These are phyloP conservation scores for Centrocercus urophasianus DNA, from an alignment of 2,113 vertebrate genomes.

Conservation along the genomic window DNA sequence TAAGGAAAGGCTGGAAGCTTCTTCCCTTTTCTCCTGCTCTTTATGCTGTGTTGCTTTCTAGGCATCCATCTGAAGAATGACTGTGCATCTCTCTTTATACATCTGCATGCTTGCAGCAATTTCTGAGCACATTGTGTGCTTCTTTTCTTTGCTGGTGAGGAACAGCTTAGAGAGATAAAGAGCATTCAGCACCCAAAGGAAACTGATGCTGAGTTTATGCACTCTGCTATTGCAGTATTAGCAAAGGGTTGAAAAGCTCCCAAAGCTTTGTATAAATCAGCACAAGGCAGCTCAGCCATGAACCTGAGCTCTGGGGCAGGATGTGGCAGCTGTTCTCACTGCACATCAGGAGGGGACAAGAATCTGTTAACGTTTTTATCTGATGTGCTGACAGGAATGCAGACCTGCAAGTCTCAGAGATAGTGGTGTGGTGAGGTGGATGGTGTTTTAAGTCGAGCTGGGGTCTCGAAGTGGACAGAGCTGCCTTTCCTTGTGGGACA, in stretches of 20 bases:
- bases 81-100: fast-evolving
- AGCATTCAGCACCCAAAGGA: not conserved
- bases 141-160: not conserved
- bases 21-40: not conserved
- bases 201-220: fast-evolving
- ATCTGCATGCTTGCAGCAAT: not conserved
- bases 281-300: not conserved
- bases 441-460: not conserved
- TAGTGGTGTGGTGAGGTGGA: not conserved
- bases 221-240: not conserved
- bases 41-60: not conserved
- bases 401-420: fast-evolving
- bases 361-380: not conserved
- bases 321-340: not conserved
- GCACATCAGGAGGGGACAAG: not conserved
- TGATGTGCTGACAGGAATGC: not conserved
- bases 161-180: not conserved
- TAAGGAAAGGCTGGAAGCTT: not conserved
- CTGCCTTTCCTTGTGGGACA: not conserved
- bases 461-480: not conserved
- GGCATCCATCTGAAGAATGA: not conserved
- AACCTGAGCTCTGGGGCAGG: not conserved
- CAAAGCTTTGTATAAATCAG: not conserved
- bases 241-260: not conserved
- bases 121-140: fast-evolving